phyloP scores from a whole-genome alignment of 2,888 invertebrate species.

The Acrobeloides nanus region DNA sequence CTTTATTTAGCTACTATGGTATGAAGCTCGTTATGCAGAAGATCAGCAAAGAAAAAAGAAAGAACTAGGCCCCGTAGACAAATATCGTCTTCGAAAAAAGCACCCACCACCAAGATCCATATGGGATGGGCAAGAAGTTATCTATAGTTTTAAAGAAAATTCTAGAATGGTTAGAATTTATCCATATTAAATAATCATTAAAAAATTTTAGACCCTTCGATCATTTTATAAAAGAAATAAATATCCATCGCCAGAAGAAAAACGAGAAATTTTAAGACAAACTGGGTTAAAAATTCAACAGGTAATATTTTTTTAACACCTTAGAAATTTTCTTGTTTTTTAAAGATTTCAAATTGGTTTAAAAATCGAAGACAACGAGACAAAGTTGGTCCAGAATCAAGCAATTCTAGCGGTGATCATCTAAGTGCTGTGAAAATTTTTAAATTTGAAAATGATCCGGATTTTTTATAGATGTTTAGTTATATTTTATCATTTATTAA shows the following conservation, averaged over 20 bases:
- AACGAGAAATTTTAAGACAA: constrained; percentile 88
- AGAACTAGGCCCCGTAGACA: constrained; percentile 68
- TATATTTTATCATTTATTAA: no score
- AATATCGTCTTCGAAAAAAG: constrained; percentile 65
- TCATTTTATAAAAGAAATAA: constrained; percentile 73
- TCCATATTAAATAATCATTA: no score
- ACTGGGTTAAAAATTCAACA: no score
- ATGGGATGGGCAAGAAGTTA: constrained; percentile 70
- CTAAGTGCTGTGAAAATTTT: no score
- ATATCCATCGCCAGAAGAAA: constrained; percentile 91
- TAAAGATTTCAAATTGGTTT: constrained; percentile 65
- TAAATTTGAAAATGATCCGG: no score
- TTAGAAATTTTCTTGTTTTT: no score
- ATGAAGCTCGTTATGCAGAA: constrained; percentile 62
- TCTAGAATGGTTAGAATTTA: constrained; percentile 7
- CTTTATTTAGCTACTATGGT: no score
- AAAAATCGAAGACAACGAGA: constrained; percentile 92
- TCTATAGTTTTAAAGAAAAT: constrained; percentile 58
- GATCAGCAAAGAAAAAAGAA: constrained; percentile 60
- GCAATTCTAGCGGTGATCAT: no score
- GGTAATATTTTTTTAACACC: no score
- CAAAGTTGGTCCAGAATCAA: no score
- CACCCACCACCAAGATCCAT: constrained; percentile 19
- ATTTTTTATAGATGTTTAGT: no score
- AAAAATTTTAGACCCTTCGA: no score